Evolutionary conservation across 2,797 vertebrate genomes (phyloP), one percentile per base, ranked within the genome.

Genomic region (Peromyscus melanophrys): DNA sequence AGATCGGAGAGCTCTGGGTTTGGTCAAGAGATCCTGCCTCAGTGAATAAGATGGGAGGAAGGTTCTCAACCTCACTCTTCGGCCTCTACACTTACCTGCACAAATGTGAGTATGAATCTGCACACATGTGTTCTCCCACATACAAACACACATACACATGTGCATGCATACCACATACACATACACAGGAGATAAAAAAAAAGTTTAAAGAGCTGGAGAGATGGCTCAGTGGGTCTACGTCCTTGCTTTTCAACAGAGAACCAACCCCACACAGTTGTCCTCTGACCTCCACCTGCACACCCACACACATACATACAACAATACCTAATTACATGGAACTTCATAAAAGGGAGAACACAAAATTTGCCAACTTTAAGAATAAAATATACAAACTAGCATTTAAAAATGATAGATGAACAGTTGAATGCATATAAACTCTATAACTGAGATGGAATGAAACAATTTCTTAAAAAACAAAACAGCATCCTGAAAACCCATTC

Each of bases 291-390:
- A 52, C 63, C 12, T 9, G 31, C 63, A 52, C 1, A n/a, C 63
- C 43, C 46, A 0, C 12, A 52, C 31, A 49, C 19, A 65, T 34
- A 49, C 21, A 52, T 52, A 85, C 13, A n/a, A 85, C 2, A n/a
- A 52, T 14, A 55, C 9, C 31, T 46, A 69, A 69, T 52, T 67
- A n/a, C 67, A 69, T 84, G 63, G 21, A 49, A 52, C 13, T 52
- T 85, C 21, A n/a, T 52, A 52, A 67, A 85, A 85, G 63, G 34
- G 90, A 65, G 21, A 82, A 59, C 34, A 61, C 78, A 91, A 90
- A 96, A 92, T 63, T 76, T 73, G 46, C 2, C 61, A 91, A 6
- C 52, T 8, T 95, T 57, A 94, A 29, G 14, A 89, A 57, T 71
- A 43, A 90, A 76, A 81, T 14, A 94, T 27, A 81, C 3, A 25